These are phyloP conservation scores for Esox masquinongy DNA, from an alignment of 2,797 vertebrate genomes.

Conservation along the genomic window DNA sequence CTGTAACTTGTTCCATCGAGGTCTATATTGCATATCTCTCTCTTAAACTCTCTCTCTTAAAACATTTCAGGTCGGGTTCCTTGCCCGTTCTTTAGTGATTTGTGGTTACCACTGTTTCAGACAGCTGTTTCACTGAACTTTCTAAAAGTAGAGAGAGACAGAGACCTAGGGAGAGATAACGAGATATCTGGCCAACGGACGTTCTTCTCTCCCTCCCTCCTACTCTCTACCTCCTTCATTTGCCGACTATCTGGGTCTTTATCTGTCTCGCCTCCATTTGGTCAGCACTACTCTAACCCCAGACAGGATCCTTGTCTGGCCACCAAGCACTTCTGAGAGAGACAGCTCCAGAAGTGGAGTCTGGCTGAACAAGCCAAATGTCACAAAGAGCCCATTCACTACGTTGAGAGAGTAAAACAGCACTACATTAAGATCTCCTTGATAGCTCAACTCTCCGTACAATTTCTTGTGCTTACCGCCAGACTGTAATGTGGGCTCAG, in stretches of 20 bases:
- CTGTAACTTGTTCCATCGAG: neutral
- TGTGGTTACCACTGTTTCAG: neutral
- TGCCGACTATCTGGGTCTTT: conserved; percentile 34
- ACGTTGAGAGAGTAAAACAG: conserved; percentile 45
- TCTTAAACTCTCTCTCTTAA: neutral
- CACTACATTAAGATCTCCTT: conserved; percentile 26
- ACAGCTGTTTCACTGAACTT: conserved; percentile 7
- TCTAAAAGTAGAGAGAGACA: conserved; percentile 4
- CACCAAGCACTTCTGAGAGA: conserved; percentile 7
- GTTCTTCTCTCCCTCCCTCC: conserved; percentile 20
- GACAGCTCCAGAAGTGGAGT: conserved; percentile 15
- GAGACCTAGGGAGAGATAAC: conserved; percentile 13
- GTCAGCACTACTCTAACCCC: conserved; percentile 26
- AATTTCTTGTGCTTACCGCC: neutral
- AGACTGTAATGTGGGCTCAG: neutral
- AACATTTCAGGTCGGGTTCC: conserved; percentile 8
- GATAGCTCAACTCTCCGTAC: neutral
- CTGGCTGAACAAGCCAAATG: conserved; percentile 7
- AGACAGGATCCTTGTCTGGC: conserved; percentile 40
- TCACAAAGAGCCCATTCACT: conserved; percentile 51
- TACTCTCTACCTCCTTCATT: conserved; percentile 25
- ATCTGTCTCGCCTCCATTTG: conserved; percentile 31
- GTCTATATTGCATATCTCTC: neutral
- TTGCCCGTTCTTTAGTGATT: neutral
- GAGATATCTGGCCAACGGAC: conserved; percentile 11